phyloP scores from a whole-genome alignment of 2,113 vertebrate species.

The Indicator indicator region DNA sequence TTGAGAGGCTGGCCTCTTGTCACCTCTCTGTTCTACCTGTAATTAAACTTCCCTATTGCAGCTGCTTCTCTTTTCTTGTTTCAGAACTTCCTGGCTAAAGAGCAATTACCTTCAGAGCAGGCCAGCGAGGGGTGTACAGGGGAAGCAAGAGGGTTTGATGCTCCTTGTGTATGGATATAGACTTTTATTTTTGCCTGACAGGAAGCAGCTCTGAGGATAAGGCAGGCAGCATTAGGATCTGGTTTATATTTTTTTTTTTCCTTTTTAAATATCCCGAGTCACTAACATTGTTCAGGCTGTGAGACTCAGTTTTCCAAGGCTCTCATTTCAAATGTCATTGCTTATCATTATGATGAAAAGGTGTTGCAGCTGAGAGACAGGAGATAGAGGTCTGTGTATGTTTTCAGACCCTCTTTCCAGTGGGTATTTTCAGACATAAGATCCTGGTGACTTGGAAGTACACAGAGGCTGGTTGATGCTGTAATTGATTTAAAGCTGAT shows the following conservation, averaged over 20 bases:
- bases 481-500: constrained; percentile 48
- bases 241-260: not conserved
- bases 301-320: not conserved
- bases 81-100: not conserved
- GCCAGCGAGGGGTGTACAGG: not conserved
- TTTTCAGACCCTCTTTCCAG: not conserved
- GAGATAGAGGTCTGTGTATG: not conserved
- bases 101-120: not conserved
- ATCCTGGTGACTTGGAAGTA: constrained; percentile 15
- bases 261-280: not conserved
- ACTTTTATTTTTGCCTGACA: not conserved
- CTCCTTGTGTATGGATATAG: not conserved
- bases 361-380: not conserved
- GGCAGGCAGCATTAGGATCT: not conserved
- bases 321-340: constrained; percentile 21
- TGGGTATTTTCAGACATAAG: not conserved
- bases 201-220: not conserved
- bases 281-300: not conserved
- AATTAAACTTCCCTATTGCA: not conserved
- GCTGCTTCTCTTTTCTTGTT: not conserved
- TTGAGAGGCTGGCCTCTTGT: not conserved
- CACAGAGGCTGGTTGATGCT: constrained; percentile 10
- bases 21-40: not conserved
- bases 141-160: not conserved
- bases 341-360: constrained; percentile 20